Conservation (phyloP, 2,888 invertebrate species). For the Epinotia nisella region DNA sequence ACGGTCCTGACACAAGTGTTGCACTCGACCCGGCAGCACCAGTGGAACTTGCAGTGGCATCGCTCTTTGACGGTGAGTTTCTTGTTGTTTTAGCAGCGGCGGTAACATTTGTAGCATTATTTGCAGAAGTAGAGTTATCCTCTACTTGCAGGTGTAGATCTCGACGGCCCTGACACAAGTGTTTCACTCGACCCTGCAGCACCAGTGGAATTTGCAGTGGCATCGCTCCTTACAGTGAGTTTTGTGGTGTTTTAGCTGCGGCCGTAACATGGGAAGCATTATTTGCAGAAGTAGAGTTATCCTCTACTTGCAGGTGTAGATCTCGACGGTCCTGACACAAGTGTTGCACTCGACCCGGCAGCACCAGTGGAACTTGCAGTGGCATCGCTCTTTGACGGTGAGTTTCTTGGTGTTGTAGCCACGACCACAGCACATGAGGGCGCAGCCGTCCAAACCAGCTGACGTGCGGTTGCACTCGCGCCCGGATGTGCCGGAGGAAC, state of each 20-base stretch:
- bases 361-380: conserved; percentile 99
- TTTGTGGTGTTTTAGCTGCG: no score
- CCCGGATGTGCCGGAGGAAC: conserved; percentile 87
- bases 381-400: conserved; percentile 92
- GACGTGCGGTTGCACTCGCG: conserved; percentile 90
- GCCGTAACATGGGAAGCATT: no score
- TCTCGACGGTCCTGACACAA: conserved; percentile 91
- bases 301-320: conserved; percentile 93
- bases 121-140: neutral
- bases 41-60: conserved; percentile 97
- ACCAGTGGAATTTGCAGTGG: no score
- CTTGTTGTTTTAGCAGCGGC: conserved; percentile 95
- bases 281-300: no score
- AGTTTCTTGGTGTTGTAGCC: conserved; percentile 95
- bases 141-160: conserved; percentile 8
- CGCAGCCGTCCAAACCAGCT: conserved; percentile 93
- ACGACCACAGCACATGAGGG: conserved; percentile 95
- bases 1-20: conserved; percentile 92
- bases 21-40: conserved; percentile 98
- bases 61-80: conserved; percentile 90
- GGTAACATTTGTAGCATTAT: conserved; percentile 87
- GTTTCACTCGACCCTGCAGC: no score
- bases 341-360: conserved; percentile 97
- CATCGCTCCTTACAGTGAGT: no score
- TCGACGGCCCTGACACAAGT: neutral